Evolutionary conservation across 2,797 vertebrate genomes (phyloP).

Genomic region (Notamacropus eugenii): DNA sequence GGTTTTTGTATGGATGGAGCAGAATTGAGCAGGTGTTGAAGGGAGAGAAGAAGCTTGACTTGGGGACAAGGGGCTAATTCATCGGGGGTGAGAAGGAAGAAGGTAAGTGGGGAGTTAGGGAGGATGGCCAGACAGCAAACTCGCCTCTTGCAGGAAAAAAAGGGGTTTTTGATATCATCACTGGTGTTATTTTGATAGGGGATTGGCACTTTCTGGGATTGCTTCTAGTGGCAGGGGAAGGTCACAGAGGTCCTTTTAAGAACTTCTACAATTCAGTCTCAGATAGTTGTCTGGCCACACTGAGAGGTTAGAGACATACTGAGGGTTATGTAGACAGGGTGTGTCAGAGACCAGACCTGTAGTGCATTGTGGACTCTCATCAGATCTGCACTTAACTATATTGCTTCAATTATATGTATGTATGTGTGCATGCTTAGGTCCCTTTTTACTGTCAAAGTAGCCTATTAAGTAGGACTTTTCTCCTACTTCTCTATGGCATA

Average conservation of each 20-base stretch:
- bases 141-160: not conserved
- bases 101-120: not conserved
- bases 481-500: slow-evolving; percentile 9
- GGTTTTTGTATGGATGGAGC: not conserved
- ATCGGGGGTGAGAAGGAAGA: not conserved
- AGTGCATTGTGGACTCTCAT: not conserved
- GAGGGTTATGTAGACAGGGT: not conserved
- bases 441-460: slow-evolving; percentile 14
- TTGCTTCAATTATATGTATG: not conserved
- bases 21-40: not conserved
- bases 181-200: not conserved
- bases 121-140: not conserved
- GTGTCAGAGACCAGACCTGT: not conserved
- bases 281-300: not conserved
- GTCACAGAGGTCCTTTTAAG: not conserved
- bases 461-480: not conserved
- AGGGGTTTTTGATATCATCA: not conserved
- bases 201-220: not conserved
- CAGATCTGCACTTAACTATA: not conserved
- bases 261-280: not conserved
- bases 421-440: not conserved
- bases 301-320: not conserved
- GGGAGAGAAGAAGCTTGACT: not conserved
- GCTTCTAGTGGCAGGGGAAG: not conserved
- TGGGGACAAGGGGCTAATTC: not conserved